Conservation (phyloP, 1,140 invertebrate species). For the Bicyclus anynana region DNA sequence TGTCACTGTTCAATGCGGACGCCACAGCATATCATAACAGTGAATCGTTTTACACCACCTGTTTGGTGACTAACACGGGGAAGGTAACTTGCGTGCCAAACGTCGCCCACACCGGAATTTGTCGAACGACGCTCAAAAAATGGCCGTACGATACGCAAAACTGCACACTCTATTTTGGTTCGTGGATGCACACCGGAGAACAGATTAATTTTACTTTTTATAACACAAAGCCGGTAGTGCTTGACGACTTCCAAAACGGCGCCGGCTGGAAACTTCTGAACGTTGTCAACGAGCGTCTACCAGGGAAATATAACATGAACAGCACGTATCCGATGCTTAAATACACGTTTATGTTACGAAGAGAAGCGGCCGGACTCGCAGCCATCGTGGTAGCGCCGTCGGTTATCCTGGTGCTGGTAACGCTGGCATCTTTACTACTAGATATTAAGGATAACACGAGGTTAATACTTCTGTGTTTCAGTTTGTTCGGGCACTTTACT, state of each 20-base stretch:
- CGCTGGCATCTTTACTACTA: constrained; percentile 47
- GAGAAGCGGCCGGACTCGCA: constrained; percentile 57
- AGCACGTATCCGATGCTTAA: constrained; percentile 63
- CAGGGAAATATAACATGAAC: constrained; percentile 52
- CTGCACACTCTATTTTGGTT: constrained; percentile 74
- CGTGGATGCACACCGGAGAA: constrained; percentile 80
- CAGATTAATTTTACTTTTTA: constrained; percentile 77
- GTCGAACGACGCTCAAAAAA: constrained; percentile 61
- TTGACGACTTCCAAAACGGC: constrained; percentile 55
- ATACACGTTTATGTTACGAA: constrained; percentile 57
- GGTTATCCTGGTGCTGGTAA: constrained; percentile 49
- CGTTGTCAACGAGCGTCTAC: constrained; percentile 42
- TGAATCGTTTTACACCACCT: constrained; percentile 59
- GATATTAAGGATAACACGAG: constrained; percentile 59
- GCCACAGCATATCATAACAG: constrained; percentile 43
- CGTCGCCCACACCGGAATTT: constrained; percentile 68
- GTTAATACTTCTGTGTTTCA: constrained; percentile 56
- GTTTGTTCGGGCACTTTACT: constrained; percentile 61
- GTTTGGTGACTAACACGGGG: constrained; percentile 57
- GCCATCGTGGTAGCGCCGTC: constrained; percentile 60
- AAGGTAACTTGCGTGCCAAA: constrained; percentile 72
- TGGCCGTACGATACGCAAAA: constrained; percentile 78
- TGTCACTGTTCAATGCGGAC: constrained; percentile 63
- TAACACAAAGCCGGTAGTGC: constrained; percentile 39
- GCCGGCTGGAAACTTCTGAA: constrained; percentile 56